Percentiles rank a stretch among this genome's conserved stretches.
phyloP scores from a whole-genome alignment of 2,888 invertebrate genomes.

The Caradrina kadenii region DNA sequence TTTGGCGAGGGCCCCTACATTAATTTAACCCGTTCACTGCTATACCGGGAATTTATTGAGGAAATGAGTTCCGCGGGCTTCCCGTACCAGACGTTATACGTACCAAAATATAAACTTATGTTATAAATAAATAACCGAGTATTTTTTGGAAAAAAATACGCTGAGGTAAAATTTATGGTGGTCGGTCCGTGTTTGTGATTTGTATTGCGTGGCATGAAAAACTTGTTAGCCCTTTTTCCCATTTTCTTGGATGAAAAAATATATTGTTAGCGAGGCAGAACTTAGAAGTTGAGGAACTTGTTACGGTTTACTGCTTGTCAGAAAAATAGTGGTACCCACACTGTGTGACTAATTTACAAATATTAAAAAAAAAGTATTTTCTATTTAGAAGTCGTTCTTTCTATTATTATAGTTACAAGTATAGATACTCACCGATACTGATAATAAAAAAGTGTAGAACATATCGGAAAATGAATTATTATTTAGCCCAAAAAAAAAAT shows the following conservation, averaged over 20 bases:
- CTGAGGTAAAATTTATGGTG: slow-evolving; percentile 55
- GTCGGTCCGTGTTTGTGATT: slow-evolving; percentile 50
- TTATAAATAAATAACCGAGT: slow-evolving; percentile 60
- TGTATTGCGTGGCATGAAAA: slow-evolving; percentile 47
- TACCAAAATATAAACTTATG: slow-evolving; percentile 64
- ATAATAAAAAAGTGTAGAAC: too few species aligned
- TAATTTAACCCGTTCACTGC: slow-evolving; percentile 68
- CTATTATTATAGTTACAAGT: too few species aligned
- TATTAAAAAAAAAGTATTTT: not conserved
- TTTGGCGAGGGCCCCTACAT: slow-evolving; percentile 58
- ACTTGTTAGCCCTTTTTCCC: slow-evolving; percentile 34
- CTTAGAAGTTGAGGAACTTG: slow-evolving; percentile 23
- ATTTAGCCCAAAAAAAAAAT: too few species aligned
- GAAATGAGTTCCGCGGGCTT: slow-evolving; percentile 63
- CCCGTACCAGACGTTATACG: slow-evolving; percentile 59
- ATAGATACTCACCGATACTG: too few species aligned
- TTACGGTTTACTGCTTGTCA: slow-evolving; percentile 10
- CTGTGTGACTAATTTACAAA: too few species aligned
- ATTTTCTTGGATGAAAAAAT: slow-evolving; percentile 39
- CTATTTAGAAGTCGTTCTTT: not conserved
- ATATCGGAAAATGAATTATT: not conserved
- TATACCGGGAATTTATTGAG: slow-evolving; percentile 66
- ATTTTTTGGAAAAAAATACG: slow-evolving; percentile 54
- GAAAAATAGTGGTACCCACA: slow-evolving; percentile 6
- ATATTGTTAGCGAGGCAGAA: slow-evolving; percentile 31